These are phyloP conservation scores for Sepioteuthis lessoniana DNA, from an alignment of 2,888 invertebrate species.

Conservation along the genomic window DNA sequence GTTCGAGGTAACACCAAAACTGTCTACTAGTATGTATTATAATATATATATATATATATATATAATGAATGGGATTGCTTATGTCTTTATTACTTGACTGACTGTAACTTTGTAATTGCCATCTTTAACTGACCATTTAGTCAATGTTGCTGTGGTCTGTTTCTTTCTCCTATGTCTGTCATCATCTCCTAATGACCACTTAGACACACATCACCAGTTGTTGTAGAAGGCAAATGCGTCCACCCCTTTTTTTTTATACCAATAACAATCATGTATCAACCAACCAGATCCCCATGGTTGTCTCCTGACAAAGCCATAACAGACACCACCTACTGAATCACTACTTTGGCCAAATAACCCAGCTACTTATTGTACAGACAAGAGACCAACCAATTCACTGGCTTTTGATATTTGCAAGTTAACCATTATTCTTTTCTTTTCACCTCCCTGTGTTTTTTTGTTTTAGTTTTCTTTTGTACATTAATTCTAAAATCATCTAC, in stretches of 20 bases:
- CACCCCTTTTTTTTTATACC: background rate
- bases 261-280: background rate
- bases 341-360: background rate
- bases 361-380: too few species aligned
- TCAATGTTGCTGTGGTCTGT: background rate
- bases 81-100: background rate
- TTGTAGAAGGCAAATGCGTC: background rate
- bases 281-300: background rate
- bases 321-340: background rate
- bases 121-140: background rate
- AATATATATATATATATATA: too few species aligned
- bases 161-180: background rate
- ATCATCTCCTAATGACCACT: background rate
- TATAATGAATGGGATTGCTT: background rate
- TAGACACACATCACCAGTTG: background rate
- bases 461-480: background rate
- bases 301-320: slow-evolving; percentile 20
- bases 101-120: background rate
- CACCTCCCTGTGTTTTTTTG: too few species aligned
- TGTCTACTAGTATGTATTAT: too few species aligned
- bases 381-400: background rate
- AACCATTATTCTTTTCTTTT: background rate
- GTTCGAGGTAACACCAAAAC: too few species aligned
- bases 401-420: background rate
- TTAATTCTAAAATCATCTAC: background rate